Evolutionary conservation across 2,113 vertebrate species (phyloP).

Genomic region (Anthoscopus minutus): DNA sequence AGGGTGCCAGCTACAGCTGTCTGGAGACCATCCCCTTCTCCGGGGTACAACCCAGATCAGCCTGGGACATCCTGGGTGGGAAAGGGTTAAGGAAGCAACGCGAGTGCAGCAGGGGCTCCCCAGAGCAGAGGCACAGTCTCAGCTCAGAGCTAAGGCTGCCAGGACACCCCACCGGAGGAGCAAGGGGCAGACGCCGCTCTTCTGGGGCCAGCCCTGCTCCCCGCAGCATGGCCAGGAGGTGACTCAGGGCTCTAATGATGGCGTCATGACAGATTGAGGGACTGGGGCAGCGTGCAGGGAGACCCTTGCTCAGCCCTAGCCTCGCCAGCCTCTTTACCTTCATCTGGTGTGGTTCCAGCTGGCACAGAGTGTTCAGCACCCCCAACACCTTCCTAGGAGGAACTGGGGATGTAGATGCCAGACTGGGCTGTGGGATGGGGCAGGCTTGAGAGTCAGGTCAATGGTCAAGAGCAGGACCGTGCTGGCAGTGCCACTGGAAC

Average conservation of each 20-base stretch:
- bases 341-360: background rate
- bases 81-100: background rate
- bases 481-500: rapidly evolving
- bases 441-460: background rate
- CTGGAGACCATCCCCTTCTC: background rate
- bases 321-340: background rate
- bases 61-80: background rate
- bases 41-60: background rate
- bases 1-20: background rate
- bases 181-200: background rate
- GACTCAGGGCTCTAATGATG: background rate
- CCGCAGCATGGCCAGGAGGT: background rate
- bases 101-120: background rate
- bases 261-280: background rate
- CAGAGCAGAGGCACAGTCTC: background rate
- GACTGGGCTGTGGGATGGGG: background rate
- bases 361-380: background rate
- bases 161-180: background rate
- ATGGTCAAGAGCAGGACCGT: background rate
- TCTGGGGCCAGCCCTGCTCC: background rate
- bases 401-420: background rate
- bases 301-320: background rate
- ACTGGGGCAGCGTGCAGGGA: background rate
- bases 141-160: background rate
- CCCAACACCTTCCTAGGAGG: background rate